phyloP scores from a whole-genome alignment of 2,888 invertebrate species.

The Spodoptera exigua region DNA sequence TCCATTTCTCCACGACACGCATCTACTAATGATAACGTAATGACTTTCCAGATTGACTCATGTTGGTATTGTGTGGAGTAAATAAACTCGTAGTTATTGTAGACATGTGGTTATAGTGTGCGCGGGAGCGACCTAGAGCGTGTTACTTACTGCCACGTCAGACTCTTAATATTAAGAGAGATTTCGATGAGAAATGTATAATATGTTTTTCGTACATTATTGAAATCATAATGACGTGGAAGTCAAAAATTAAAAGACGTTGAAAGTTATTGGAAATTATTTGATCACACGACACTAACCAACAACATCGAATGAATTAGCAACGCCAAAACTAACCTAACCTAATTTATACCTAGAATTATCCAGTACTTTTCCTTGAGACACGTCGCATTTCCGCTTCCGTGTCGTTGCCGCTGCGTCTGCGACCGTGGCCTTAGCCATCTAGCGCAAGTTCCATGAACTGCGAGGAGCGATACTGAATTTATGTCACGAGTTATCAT shows the following conservation, averaged over 20 bases:
- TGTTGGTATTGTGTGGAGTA: constrained; percentile 74
- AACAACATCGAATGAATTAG: too few relatives aligned
- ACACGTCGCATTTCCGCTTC: constrained; percentile 21
- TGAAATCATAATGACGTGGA: too few relatives aligned
- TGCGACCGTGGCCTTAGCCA: constrained; percentile 41
- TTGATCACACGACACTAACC: too few relatives aligned
- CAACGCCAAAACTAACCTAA: too few relatives aligned
- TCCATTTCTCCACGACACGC: constrained; percentile 77
- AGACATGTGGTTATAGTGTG: constrained; percentile 16
- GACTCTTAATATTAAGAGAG: too few relatives aligned
- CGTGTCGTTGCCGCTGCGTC: constrained; percentile 40
- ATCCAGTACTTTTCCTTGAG: constrained; percentile 3
- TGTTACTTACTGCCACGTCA: background rate
- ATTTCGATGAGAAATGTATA: too few relatives aligned
- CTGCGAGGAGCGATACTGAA: constrained; percentile 79
- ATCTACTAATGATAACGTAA: constrained; percentile 79
- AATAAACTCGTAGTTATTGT: constrained; percentile 65
- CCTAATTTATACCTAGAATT: background rate
- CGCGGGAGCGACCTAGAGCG: constrained; percentile 29
- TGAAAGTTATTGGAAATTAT: too few relatives aligned
- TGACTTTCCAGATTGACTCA: constrained; percentile 84
- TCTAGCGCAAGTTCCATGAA: constrained; percentile 84
- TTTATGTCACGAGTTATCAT: constrained; percentile 84
- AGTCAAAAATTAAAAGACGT: too few relatives aligned
- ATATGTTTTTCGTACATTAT: too few relatives aligned